Conservation (phyloP, 64 coral and sea anemone genomes). For the Montipora cactus region DNA sequence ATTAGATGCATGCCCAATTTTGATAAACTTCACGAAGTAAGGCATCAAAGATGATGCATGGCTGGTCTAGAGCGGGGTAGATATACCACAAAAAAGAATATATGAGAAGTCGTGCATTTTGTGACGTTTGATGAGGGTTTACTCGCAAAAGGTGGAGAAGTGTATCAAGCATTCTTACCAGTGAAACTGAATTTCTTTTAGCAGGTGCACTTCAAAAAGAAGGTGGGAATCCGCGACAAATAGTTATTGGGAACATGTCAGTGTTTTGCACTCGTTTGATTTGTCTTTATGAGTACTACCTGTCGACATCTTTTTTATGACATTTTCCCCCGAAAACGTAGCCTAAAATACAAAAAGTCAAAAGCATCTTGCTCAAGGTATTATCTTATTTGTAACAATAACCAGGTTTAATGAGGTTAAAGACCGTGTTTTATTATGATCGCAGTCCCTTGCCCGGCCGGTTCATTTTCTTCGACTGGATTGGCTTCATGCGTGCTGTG, state of each 20-base stretch:
- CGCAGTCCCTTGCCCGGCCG: conserved; percentile 58
- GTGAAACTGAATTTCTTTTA: neutral
- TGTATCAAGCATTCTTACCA: neutral
- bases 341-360: neutral
- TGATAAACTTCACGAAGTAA: neutral
- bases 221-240: neutral
- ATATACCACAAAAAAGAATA: conserved; percentile 12
- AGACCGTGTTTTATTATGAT: neutral
- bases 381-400: neutral
- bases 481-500: conserved; percentile 56
- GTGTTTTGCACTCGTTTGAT: neutral
- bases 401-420: neutral
- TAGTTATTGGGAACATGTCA: neutral
- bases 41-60: neutral
- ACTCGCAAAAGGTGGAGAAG: neutral
- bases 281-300: neutral
- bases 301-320: neutral
- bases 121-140: neutral
- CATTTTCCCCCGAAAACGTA: neutral
- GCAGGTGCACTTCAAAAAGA: neutral
- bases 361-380: neutral
- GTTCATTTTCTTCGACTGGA: conserved; percentile 70
- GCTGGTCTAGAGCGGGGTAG: neutral
- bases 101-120: neutral
- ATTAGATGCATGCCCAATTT: neutral